Conservation (phyloP, 2,113 vertebrate genomes). For the Oceanodroma tethys region DNA sequence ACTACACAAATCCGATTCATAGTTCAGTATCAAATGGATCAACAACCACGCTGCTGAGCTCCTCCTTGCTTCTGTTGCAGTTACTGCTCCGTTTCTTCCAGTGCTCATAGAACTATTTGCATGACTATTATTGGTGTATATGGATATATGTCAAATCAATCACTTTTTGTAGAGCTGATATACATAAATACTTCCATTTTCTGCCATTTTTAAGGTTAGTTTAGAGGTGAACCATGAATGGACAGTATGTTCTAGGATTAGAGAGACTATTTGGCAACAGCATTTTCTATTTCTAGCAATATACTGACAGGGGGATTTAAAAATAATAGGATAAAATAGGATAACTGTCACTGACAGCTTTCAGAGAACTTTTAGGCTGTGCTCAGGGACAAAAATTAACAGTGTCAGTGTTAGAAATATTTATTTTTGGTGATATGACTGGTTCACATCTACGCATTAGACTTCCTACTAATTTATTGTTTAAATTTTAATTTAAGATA, state of each 20-base stretch:
- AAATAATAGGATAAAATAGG: conserved; percentile 52
- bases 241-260: conserved; percentile 20
- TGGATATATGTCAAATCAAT: neutral
- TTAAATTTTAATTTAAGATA: neutral
- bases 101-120: neutral
- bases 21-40: neutral
- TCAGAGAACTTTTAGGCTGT: neutral
- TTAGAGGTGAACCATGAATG: conserved; percentile 21
- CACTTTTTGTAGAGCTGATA: neutral
- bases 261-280: neutral
- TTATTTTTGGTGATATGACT: neutral
- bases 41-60: neutral
- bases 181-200: neutral
- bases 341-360: conserved; percentile 31
- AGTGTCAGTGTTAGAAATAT: neutral
- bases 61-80: neutral
- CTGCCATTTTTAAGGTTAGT: conserved; percentile 3
- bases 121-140: neutral
- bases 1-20: neutral
- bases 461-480: neutral
- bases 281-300: conserved; percentile 49
- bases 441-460: neutral
- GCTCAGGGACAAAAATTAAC: neutral
- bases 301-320: conserved; percentile 10
- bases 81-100: neutral